These are phyloP conservation scores for Lysandra coridon DNA, from an alignment of 2,888 invertebrate species.

Conservation along the genomic window DNA sequence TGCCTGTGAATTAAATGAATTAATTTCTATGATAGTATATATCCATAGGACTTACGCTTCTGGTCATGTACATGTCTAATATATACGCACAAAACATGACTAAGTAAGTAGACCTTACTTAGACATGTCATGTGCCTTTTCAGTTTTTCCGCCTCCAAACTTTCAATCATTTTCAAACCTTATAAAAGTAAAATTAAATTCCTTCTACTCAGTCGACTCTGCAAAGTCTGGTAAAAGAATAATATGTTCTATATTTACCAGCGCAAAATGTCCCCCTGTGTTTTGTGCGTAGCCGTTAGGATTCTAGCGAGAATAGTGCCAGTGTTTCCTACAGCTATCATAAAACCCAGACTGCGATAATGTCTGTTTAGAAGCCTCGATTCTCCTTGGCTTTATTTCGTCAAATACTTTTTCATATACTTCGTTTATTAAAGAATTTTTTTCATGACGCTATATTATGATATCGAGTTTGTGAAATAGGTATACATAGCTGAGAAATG, in stretches of 20 bases:
- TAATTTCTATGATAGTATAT: too few species aligned
- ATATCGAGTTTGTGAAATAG: background rate
- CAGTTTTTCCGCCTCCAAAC: too few species aligned
- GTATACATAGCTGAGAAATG: too few species aligned
- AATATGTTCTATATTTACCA: background rate
- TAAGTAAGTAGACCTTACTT: too few species aligned
- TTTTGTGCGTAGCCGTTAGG: constrained; percentile 4
- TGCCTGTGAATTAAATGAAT: too few species aligned
- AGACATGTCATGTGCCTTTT: too few species aligned
- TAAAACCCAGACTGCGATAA: background rate
- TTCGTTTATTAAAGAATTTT: background rate
- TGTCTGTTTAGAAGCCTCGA: background rate
- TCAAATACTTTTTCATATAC: background rate
- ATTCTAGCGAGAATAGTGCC: constrained; percentile 1
- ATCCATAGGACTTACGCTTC: too few species aligned
- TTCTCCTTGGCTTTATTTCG: background rate
- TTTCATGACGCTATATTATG: background rate
- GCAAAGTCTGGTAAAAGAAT: background rate
- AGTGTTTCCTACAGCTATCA: constrained; percentile 6
- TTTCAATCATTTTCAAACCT: too few species aligned
- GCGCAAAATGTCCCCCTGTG: background rate
- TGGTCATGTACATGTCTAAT: too few species aligned
- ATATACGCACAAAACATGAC: too few species aligned
- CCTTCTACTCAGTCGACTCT: background rate
- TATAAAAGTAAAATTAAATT: background rate